Percentiles rank a stretch among this genome's conserved stretches.
Evolutionary conservation across 2,797 vertebrate genomes (phyloP).

Genomic region (Ataeniobius toweri): DNA sequence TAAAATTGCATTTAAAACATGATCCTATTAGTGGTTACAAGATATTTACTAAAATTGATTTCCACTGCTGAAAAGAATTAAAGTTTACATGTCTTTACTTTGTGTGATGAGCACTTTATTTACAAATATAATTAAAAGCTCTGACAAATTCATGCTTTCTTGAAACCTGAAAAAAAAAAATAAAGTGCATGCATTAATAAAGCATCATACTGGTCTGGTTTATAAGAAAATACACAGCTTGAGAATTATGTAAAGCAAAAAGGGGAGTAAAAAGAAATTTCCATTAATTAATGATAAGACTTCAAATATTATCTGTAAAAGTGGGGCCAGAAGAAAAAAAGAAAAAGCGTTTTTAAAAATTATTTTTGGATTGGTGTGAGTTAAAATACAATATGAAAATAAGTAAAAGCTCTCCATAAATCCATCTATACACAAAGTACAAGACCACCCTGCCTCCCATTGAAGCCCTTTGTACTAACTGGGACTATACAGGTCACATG

Average conservation of each 20-base stretch:
- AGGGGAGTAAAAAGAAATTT: slow-evolving; percentile 45
- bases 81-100: slow-evolving; percentile 19
- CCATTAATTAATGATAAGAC: slow-evolving; percentile 78
- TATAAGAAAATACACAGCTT: slow-evolving; percentile 95
- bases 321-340: slow-evolving; percentile 66
- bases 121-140: slow-evolving; percentile 99
- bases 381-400: slow-evolving; percentile 99
- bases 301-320: slow-evolving; percentile 80
- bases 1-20: no score
- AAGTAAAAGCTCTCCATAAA: slow-evolving; percentile 99
- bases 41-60: neutral
- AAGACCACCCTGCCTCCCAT: slow-evolving; percentile 80
- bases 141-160: slow-evolving; percentile 96
- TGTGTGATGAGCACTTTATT: slow-evolving; percentile 98
- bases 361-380: slow-evolving; percentile 85
- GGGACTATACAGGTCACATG: slow-evolving; percentile 81
- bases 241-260: slow-evolving; percentile 89
- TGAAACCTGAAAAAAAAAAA: slow-evolving; percentile 92
- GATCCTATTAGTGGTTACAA: slow-evolving; percentile 21
- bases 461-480: slow-evolving; percentile 96
- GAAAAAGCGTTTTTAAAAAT: slow-evolving; percentile 81
- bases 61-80: neutral
- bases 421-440: slow-evolving; percentile 99
- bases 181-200: slow-evolving; percentile 99
- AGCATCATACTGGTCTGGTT: slow-evolving; percentile 86